Conservation (phyloP, 2,888 invertebrate species). For the Kryphioiulus occultus region DNA sequence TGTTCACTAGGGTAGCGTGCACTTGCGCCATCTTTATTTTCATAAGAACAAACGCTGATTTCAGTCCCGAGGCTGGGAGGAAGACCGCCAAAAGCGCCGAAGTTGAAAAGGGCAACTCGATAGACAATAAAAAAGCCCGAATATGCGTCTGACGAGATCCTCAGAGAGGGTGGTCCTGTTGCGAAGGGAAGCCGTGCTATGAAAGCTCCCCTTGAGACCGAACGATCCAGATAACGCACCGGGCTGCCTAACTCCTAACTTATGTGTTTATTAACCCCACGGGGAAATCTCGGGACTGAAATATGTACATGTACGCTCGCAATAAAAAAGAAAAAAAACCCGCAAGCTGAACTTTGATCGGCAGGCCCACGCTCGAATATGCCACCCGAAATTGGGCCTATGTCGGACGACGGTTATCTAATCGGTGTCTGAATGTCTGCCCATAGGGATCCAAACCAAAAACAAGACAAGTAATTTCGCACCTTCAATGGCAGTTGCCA, state of each 20-base stretch:
- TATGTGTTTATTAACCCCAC: conserved; percentile 3
- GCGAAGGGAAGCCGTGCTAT: neutral
- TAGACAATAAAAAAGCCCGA: neutral
- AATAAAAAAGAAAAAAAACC: no score
- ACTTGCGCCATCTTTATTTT: neutral
- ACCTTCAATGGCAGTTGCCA: no score
- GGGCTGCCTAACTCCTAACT: neutral
- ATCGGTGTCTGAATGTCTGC: neutral
- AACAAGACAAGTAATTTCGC: no score
- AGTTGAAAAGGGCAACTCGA: neutral
- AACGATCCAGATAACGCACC: neutral
- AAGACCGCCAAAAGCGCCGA: neutral
- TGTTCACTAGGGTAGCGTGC: neutral
- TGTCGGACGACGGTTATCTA: neutral
- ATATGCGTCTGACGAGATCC: neutral
- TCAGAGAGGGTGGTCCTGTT: conserved; percentile 4
- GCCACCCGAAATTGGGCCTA: neutral
- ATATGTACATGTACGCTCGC: neutral
- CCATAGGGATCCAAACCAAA: neutral
- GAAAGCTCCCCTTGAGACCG: neutral
- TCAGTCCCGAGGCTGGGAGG: neutral
- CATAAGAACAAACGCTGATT: neutral
- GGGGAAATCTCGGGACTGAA: neutral
- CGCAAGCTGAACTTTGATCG: neutral
- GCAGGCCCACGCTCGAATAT: neutral